Conservation (phyloP, 2,888 invertebrate genomes). For the Aplocera efformata region DNA sequence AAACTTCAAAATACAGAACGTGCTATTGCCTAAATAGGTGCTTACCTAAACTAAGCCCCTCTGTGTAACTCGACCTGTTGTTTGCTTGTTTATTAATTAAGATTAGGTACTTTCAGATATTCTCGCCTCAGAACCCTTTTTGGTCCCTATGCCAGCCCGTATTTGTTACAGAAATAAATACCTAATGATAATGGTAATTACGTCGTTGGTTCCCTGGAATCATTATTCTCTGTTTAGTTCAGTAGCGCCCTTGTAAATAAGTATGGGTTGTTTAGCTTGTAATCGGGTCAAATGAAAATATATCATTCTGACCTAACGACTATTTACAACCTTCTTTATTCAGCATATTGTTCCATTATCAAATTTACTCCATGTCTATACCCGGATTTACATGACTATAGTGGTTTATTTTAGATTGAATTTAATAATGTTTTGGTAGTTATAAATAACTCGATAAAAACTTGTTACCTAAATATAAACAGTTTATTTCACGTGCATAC, state of each 20-base stretch:
- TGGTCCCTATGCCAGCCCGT: slow-evolving; percentile 34
- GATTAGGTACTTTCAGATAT: slow-evolving; percentile 49
- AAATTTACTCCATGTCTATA: slow-evolving; percentile 1
- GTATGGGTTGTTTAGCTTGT: slow-evolving; percentile 21
- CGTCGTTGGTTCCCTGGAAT: slow-evolving; percentile 32
- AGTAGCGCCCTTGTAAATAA: slow-evolving; percentile 24
- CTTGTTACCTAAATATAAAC: too few relatives aligned
- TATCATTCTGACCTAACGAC: slow-evolving; percentile 19
- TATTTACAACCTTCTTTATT: slow-evolving; percentile 11
- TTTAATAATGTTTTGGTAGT: neutral
- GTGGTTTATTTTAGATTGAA: neutral
- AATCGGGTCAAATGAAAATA: slow-evolving; percentile 25
- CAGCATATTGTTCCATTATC: slow-evolving; percentile 1
- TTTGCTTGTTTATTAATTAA: slow-evolving; percentile 67
- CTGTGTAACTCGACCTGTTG: slow-evolving; percentile 52
- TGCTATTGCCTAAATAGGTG: slow-evolving; percentile 71
- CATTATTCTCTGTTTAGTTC: slow-evolving; percentile 38
- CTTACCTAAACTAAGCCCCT: slow-evolving; percentile 56
- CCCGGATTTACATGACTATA: neutral
- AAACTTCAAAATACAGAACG: slow-evolving; percentile 68
- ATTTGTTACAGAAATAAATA: slow-evolving; percentile 35
- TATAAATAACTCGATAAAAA: neutral
- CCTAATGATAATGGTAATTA: slow-evolving; percentile 34
- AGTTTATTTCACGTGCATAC: too few relatives aligned
- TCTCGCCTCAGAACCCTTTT: slow-evolving; percentile 41